Conservation (phyloP, 2,797 vertebrate species). For the Ptychadena robeensis region DNA sequence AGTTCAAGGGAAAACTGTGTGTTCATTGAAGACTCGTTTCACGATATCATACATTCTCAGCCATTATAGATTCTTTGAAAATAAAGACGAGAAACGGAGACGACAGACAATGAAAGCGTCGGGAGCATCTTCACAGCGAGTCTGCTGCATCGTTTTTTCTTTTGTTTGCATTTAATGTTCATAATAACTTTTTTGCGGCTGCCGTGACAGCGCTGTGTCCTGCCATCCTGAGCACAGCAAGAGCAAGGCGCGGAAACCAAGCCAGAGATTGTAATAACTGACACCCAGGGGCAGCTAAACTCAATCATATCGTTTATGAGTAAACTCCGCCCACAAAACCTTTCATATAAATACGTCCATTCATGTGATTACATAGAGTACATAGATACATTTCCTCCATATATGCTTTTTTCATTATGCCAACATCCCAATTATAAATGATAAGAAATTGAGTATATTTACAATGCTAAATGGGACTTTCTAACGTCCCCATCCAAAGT, state of each 20-base stretch:
- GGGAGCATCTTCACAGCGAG: neutral
- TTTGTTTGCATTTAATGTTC: neutral
- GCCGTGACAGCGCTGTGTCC: neutral
- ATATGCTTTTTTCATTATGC: too few species aligned
- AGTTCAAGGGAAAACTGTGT: neutral
- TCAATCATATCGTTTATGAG: neutral
- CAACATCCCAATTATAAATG: too few species aligned
- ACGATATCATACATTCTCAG: neutral
- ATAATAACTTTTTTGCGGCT: neutral
- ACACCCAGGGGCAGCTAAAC: neutral
- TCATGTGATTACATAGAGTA: too few species aligned
- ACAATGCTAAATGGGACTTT: too few species aligned
- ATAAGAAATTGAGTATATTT: too few species aligned
- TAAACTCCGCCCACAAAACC: too few species aligned
- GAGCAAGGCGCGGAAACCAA: neutral
- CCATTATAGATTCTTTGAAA: neutral
- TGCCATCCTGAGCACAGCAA: neutral
- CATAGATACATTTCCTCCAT: too few species aligned
- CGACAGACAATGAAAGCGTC: slow-evolving; percentile 18
- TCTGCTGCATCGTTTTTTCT: neutral
- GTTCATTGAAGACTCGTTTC: neutral
- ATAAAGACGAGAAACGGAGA: neutral
- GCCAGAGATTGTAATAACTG: neutral
- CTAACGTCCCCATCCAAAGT: too few species aligned
- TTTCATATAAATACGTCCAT: too few species aligned